Percentiles rank a stretch among this genome's conserved stretches.
These are phyloP conservation scores for Hyposmocoma kahamanoa DNA, from an alignment of 1,140 invertebrate genomes.

Conservation along the genomic window DNA sequence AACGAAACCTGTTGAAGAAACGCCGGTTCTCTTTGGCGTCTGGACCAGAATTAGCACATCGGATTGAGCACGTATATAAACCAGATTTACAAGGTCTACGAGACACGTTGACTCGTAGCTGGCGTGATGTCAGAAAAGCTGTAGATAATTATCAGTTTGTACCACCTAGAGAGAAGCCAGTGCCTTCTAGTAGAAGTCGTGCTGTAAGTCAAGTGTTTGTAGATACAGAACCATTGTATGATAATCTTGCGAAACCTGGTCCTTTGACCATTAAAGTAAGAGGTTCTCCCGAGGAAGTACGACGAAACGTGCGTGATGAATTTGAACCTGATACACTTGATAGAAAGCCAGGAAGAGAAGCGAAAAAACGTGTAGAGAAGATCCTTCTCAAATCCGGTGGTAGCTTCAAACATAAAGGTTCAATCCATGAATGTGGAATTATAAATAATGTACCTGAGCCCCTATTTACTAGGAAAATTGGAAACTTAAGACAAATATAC, in stretches of 20 bases:
- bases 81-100: constrained; percentile 23
- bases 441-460: constrained; percentile 38
- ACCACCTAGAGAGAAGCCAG: constrained; percentile 1
- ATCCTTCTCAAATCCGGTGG: constrained; percentile 74
- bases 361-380: constrained; percentile 67
- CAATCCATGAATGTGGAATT: constrained; percentile 23
- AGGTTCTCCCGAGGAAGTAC: constrained; percentile 74
- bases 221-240: constrained; percentile 71
- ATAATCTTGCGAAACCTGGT: constrained; percentile 75
- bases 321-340: constrained; percentile 90
- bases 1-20: constrained; percentile 70
- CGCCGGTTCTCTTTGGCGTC: constrained; percentile 59
- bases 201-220: constrained; percentile 40
- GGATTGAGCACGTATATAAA: constrained; percentile 18
- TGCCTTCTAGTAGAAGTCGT: constrained; percentile 11
- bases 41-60: constrained; percentile 38
- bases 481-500: constrained; percentile 84
- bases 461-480: constrained; percentile 70
- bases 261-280: constrained; percentile 83
- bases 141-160: constrained; percentile 19
- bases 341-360: constrained; percentile 76
- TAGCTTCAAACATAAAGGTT: constrained; percentile 75
- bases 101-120: constrained; percentile 46
- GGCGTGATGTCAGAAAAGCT: constrained; percentile 51
- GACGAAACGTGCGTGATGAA: constrained; percentile 69